Evolutionary conservation across 2,888 invertebrate genomes (phyloP).

Genomic region (Plebejus argus): DNA sequence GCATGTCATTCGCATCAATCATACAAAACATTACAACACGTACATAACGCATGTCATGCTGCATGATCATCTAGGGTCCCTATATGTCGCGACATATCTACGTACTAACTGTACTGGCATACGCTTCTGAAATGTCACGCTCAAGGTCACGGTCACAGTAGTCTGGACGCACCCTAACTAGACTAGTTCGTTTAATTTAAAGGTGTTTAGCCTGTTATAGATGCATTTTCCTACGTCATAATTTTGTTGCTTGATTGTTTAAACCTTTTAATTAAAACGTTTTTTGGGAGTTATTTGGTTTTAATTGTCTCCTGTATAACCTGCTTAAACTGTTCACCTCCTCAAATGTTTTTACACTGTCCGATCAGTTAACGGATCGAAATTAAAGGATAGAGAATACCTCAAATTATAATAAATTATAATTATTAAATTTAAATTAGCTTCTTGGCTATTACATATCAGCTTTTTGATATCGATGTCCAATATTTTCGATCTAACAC

Average conservation of each 20-base stretch:
- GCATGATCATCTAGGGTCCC: too few relatives aligned
- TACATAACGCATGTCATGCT: too few relatives aligned
- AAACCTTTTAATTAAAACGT: constrained; percentile 55
- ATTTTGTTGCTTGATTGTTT: constrained; percentile 59
- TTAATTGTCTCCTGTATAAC: constrained; percentile 38
- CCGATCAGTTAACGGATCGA: too few relatives aligned
- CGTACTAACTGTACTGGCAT: not conserved
- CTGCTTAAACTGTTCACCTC: not conserved
- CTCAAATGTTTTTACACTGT: not conserved
- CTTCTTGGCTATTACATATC: too few relatives aligned
- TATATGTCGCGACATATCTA: too few relatives aligned
- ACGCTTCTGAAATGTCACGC: not conserved
- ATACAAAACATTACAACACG: too few relatives aligned
- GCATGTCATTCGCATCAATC: too few relatives aligned
- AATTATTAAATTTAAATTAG: too few relatives aligned
- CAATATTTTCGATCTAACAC: too few relatives aligned
- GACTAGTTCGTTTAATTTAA: constrained; percentile 40
- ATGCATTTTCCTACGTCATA: constrained; percentile 54
- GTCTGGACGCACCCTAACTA: constrained; percentile 15
- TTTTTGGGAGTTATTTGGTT: constrained; percentile 49
- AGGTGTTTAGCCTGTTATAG: constrained; percentile 46
- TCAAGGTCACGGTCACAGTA: not conserved
- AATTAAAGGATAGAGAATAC: too few relatives aligned
- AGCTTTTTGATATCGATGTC: too few relatives aligned
- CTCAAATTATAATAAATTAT: too few relatives aligned